A percentile compares a stretch with the other conserved stretches of the same genome.
Conservation (phyloP, 2,888 invertebrate genomes). For the Matsumyia berberina region DNA sequence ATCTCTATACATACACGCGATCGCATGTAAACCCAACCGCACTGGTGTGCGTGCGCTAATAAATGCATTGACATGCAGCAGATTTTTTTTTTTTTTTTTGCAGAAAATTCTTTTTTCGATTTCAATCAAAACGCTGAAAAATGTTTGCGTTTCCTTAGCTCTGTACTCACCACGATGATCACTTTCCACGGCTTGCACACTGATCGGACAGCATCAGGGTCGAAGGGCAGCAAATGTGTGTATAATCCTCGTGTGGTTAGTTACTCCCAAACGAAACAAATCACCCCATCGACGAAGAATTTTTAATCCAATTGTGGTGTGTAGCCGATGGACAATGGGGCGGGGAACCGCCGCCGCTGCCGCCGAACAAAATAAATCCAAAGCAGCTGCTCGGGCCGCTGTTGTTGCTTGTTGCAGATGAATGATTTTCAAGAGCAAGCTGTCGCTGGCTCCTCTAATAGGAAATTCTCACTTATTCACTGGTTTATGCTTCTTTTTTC, state of each 20-base stretch:
- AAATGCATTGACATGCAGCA: conserved; percentile 74
- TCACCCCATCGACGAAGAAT: conserved; percentile 49
- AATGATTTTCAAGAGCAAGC: conserved; percentile 73
- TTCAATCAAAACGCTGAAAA: conserved; percentile 38
- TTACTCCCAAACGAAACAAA: conserved; percentile 37
- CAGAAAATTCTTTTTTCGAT: conserved; percentile 60
- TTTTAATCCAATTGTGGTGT: conserved; percentile 57
- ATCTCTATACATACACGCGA: conserved; percentile 66
- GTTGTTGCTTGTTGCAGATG: conserved; percentile 64
- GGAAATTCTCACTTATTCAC: conserved; percentile 66
- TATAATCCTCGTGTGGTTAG: conserved; percentile 20
- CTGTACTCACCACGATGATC: conserved; percentile 66
- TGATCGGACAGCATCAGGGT: conserved; percentile 2
- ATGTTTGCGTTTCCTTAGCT: conserved; percentile 15
- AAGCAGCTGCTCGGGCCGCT: conserved; percentile 65
- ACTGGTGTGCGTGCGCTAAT: conserved; percentile 56
- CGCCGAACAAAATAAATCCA: conserved; percentile 41
- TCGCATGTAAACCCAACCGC: conserved; percentile 34
- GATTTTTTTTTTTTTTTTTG: conserved; percentile 55
- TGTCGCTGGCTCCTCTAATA: conserved; percentile 45
- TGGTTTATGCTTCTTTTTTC: conserved; percentile 37
- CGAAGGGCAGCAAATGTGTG: conserved; percentile 25
- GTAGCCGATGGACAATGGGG: conserved; percentile 41
- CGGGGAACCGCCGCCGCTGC: conserved; percentile 28
- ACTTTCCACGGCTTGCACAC: conserved; percentile 25